Percentiles rank a stretch among this genome's conserved stretches.
Evolutionary conservation across 2,888 invertebrate genomes (phyloP).

Genomic region (Watsonalla cultraria): DNA sequence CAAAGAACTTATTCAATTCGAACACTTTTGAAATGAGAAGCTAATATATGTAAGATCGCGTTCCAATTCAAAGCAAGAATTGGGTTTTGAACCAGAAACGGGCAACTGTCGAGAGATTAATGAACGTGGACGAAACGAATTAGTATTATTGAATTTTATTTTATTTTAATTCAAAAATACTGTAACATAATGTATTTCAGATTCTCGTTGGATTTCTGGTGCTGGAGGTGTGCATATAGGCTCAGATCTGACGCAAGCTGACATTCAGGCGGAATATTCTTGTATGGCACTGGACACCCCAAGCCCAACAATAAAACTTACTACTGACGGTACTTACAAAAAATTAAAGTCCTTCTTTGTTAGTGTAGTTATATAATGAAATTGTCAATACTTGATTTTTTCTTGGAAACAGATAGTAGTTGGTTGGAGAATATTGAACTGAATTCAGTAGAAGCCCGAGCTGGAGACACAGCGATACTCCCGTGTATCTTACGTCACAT

Average conservation of each 20-base stretch:
- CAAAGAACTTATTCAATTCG: too few species aligned
- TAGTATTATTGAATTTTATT: too few species aligned
- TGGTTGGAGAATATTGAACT: conserved; percentile 68
- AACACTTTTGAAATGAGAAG: too few species aligned
- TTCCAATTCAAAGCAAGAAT: too few species aligned
- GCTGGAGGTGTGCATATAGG: conserved; percentile 61
- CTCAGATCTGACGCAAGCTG: conserved; percentile 62
- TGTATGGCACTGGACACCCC: conserved; percentile 61
- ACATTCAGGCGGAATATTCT: conserved; percentile 66
- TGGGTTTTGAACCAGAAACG: too few species aligned
- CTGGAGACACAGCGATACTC: conserved; percentile 57
- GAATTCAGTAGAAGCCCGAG: conserved; percentile 58
- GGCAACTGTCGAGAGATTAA: too few species aligned
- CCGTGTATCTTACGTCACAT: conserved; percentile 63
- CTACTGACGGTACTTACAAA: conserved; percentile 59
- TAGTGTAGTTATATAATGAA: not conserved
- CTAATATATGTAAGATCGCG: too few species aligned
- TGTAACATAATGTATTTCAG: conserved; percentile 27
- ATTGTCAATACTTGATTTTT: conserved; percentile 5
- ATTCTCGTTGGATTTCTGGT: conserved; percentile 65
- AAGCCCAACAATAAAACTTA: conserved; percentile 56
- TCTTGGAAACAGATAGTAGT: conserved; percentile 55
- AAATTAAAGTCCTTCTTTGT: conserved; percentile 7
- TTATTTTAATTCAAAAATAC: not conserved
- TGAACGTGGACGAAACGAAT: too few species aligned